Percentiles rank a stretch among this genome's conserved stretches.
phyloP scores from a whole-genome alignment of 92 coral and sea anemone genomes.

The Zoanthus sansibaricus region DNA sequence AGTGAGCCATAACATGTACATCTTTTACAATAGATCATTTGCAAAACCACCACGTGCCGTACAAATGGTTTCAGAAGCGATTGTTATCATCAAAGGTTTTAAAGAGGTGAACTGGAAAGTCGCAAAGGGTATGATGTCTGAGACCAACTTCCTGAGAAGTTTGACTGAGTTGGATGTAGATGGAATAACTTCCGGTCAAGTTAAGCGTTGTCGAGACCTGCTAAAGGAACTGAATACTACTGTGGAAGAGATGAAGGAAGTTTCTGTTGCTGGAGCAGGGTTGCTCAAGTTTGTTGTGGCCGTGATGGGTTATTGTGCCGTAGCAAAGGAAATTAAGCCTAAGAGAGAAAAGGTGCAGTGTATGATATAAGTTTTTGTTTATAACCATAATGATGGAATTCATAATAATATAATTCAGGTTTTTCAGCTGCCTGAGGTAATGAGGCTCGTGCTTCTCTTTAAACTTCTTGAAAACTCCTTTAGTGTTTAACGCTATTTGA shows the following conservation, averaged over 20 bases:
- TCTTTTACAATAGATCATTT: slow-evolving; percentile 74
- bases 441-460: too few relatives aligned
- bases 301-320: slow-evolving; percentile 97
- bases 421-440: too few relatives aligned
- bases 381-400: too few relatives aligned
- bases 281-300: slow-evolving; percentile 94
- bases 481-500: too few relatives aligned
- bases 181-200: slow-evolving; percentile 89
- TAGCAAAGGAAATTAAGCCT: slow-evolving; percentile 97
- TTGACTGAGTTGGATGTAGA: slow-evolving; percentile 98
- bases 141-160: slow-evolving; percentile 95
- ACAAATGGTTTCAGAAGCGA: slow-evolving; percentile 98
- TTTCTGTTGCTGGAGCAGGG: slow-evolving; percentile 95
- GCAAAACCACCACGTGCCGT: slow-evolving; percentile 99
- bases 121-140: slow-evolving; percentile 99
- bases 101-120: slow-evolving; percentile 96
- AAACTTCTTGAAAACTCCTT: too few relatives aligned
- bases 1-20: background rate
- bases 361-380: too few relatives aligned
- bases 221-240: slow-evolving; percentile 90
- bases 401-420: too few relatives aligned
- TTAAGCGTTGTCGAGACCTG: slow-evolving; percentile 90
- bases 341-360: slow-evolving; percentile 93
- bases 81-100: slow-evolving; percentile 94
- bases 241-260: slow-evolving; percentile 94